phyloP scores from a whole-genome alignment of 2,113 vertebrate genomes.

The Hemicordylus capensis region DNA sequence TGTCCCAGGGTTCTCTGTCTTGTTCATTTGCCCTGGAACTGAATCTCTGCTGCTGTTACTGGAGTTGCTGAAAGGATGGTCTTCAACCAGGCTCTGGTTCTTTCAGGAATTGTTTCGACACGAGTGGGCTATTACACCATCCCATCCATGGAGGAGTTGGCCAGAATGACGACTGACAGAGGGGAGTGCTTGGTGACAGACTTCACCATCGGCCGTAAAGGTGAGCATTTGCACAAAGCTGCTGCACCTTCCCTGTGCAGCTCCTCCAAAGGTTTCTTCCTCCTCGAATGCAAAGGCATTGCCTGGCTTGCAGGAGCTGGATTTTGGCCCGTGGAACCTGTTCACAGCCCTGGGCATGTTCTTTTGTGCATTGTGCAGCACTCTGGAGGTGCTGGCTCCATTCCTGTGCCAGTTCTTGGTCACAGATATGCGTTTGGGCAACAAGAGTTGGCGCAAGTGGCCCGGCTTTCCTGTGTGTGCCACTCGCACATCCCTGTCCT shows the following conservation, averaged over 20 bases:
- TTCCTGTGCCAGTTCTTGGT: neutral
- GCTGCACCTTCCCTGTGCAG: rapidly evolving
- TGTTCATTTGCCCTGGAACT: neutral
- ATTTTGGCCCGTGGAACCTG: rapidly evolving
- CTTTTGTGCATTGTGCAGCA: neutral
- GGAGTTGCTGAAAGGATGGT: no score
- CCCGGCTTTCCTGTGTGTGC: neutral
- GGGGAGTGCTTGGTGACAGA: conserved; percentile 89
- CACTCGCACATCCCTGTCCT: neutral
- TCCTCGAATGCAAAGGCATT: rapidly evolving
- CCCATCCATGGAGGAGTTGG: conserved; percentile 91
- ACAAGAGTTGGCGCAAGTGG: no score
- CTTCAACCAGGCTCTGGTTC: neutral
- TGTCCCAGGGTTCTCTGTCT: neutral
- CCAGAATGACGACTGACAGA: conserved; percentile 81
- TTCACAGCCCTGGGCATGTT: no score
- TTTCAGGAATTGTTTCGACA: conserved; percentile 85
- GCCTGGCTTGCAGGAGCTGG: rapidly evolving
- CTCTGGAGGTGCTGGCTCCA: neutral
- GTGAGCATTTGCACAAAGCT: conserved; percentile 61
- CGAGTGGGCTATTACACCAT: conserved; percentile 94
- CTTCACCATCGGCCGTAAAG: conserved; percentile 93
- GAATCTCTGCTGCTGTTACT: neutral
- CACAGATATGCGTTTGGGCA: neutral
- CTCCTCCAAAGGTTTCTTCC: rapidly evolving